Conservation (phyloP, 2,888 invertebrate species). For the Bombylius discolor region DNA sequence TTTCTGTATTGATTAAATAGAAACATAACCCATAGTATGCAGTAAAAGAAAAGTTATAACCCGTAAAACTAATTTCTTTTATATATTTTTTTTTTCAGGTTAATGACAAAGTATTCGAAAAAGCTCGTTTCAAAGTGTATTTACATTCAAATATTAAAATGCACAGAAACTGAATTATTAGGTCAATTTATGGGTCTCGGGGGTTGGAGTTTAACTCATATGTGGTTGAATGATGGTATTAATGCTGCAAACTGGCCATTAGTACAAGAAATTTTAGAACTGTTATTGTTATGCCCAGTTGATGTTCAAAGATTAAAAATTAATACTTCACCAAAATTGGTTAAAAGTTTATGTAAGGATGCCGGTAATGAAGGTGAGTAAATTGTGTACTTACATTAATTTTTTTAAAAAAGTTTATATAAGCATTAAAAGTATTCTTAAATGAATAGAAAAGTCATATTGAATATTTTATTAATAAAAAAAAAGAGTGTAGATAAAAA, state of each 20-base stretch:
- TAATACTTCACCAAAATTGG: conserved; percentile 83
- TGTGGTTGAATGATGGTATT: conserved; percentile 83
- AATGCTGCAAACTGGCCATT: conserved; percentile 74
- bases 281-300: conserved; percentile 76
- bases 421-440: no score
- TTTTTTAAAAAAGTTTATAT: no score
- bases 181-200: conserved; percentile 81
- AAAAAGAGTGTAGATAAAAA: no score
- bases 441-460: background rate
- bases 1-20: no score
- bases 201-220: conserved; percentile 83
- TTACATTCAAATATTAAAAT: conserved; percentile 82
- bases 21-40: background rate
- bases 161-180: conserved; percentile 68
- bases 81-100: conserved; percentile 45
- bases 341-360: conserved; percentile 75
- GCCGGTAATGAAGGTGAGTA: conserved; percentile 66
- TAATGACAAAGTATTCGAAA: conserved; percentile 92
- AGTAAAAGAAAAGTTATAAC: background rate
- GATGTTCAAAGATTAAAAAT: conserved; percentile 81
- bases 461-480: no score
- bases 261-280: conserved; percentile 71
- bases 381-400: background rate
- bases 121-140: conserved; percentile 92
- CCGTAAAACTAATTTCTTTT: background rate